These are phyloP conservation scores for Mactra quadrangularis DNA, from an alignment of 1,140 invertebrate species.

Conservation along the genomic window DNA sequence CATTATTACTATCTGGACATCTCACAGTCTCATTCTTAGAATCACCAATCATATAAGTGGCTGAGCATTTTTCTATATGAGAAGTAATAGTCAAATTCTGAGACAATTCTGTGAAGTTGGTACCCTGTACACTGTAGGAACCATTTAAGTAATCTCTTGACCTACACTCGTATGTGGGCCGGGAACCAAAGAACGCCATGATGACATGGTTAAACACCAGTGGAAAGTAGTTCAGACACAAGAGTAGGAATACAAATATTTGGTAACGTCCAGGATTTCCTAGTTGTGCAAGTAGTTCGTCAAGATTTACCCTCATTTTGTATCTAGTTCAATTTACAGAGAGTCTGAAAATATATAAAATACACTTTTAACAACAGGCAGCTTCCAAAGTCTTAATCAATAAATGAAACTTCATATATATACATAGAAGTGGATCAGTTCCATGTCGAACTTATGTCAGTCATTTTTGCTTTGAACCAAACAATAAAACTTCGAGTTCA, in stretches of 20 bases:
- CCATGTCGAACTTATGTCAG: no score
- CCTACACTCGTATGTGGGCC: slow-evolving; percentile 60
- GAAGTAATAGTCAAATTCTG: background rate
- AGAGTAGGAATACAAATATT: slow-evolving; percentile 64
- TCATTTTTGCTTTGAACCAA: no score
- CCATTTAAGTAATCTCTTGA: slow-evolving; percentile 17
- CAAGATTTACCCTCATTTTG: slow-evolving; percentile 65
- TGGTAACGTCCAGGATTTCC: slow-evolving; percentile 75
- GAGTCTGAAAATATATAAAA: no score
- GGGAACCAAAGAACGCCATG: slow-evolving; percentile 71
- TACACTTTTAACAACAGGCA: no score
- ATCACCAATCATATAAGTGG: slow-evolving; percentile 23
- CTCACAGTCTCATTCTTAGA: slow-evolving; percentile 32
- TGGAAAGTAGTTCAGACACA: slow-evolving; percentile 72
- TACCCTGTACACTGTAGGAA: background rate
- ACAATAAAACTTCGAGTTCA: no score
- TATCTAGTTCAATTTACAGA: no score
- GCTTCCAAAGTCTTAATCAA: no score
- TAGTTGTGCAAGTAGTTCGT: slow-evolving; percentile 65
- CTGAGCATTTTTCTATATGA: slow-evolving; percentile 51
- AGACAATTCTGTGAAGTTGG: background rate
- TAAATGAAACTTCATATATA: no score
- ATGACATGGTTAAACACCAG: slow-evolving; percentile 72
- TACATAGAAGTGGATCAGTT: no score
- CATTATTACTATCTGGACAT: slow-evolving; percentile 36